Evolutionary conservation across 1,140 invertebrate species (phyloP).

Genomic region (Sminthurides bifidus): DNA sequence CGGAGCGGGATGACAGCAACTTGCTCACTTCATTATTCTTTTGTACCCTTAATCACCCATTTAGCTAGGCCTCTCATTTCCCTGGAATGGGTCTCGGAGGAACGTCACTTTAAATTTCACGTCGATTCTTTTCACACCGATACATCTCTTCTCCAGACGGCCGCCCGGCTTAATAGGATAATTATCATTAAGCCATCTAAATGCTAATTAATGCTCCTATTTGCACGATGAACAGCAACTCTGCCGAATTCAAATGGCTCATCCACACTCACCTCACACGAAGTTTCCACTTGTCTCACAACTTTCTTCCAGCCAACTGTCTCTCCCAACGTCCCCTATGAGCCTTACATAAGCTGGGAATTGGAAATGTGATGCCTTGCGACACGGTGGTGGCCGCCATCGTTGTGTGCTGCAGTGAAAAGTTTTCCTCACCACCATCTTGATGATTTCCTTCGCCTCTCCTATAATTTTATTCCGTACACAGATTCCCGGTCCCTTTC

Average conservation of each 20-base stretch:
- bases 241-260: constrained; percentile 22
- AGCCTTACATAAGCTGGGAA: not conserved
- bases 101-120: constrained; percentile 19
- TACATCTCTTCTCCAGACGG: constrained; percentile 16
- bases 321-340: not conserved
- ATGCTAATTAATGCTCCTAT: constrained; percentile 45
- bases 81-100: constrained; percentile 24
- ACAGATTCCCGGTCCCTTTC: constrained; percentile 10
- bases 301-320: not conserved
- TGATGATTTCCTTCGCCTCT: not conserved
- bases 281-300: constrained; percentile 14
- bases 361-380: not conserved
- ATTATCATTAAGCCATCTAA: constrained; percentile 45
- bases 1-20: constrained; percentile 24
- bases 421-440: not conserved
- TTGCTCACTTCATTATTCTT: constrained; percentile 32
- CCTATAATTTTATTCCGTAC: not conserved
- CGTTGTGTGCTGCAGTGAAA: not conserved
- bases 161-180: constrained; percentile 34
- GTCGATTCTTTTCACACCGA: constrained; percentile 23
- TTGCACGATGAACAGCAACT: constrained; percentile 38
- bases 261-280: constrained; percentile 22
- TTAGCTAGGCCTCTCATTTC: constrained; percentile 27
- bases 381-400: not conserved
- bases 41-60: constrained; percentile 31